Conservation (phyloP, 2,113 vertebrate genomes). For the Pomatorhinus ruficollis region DNA sequence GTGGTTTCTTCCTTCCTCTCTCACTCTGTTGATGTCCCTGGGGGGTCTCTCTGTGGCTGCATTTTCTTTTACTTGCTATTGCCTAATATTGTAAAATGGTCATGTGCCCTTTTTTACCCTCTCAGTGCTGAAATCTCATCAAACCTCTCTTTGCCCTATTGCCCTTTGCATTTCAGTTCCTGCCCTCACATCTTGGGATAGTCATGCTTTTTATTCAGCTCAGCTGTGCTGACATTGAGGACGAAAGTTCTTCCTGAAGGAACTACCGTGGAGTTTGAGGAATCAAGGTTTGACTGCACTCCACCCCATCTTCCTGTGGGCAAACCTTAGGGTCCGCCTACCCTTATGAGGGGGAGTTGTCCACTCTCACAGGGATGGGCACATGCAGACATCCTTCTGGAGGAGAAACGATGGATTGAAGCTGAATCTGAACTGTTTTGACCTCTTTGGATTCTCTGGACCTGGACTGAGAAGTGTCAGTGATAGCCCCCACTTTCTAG, state of each 20-base stretch:
- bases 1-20: conserved; percentile 6
- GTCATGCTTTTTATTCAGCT: not conserved
- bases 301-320: not conserved
- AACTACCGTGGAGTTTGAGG: not conserved
- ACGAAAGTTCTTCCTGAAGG: not conserved
- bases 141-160: not conserved
- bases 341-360: fast-evolving
- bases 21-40: not conserved
- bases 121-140: not conserved
- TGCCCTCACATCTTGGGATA: not conserved
- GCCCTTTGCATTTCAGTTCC: not conserved
- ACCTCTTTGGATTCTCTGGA: not conserved
- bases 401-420: not conserved
- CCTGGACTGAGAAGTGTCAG: no score
- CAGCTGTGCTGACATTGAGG: not conserved
- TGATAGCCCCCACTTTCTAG: not conserved
- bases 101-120: not conserved
- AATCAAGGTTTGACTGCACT: not conserved
- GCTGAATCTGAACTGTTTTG: not conserved
- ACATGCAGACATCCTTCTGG: not conserved
- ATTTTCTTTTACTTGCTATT: not conserved
- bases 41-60: not conserved
- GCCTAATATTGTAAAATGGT: not conserved
- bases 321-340: not conserved
- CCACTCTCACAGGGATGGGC: not conserved